Percentiles rank a stretch among this genome's conserved stretches.
These are phyloP conservation scores for Brienomyrus longianalis DNA, from an alignment of 2,113 vertebrate genomes.

Conservation along the genomic window DNA sequence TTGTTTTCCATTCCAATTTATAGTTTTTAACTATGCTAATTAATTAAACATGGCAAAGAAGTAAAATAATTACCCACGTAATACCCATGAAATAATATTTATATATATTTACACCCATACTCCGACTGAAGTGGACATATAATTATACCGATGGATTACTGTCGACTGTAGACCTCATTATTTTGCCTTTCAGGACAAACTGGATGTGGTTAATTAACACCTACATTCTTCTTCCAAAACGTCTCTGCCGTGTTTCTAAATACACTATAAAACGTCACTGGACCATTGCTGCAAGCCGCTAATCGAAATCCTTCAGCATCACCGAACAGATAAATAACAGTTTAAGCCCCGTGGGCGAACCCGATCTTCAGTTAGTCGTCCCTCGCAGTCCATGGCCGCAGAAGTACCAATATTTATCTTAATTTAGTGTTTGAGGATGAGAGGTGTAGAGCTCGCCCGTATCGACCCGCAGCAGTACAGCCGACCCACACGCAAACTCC, in stretches of 20 bases:
- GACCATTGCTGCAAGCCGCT: neutral
- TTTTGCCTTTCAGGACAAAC: neutral
- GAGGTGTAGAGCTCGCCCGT: neutral
- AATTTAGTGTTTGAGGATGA: slow-evolving; percentile 10
- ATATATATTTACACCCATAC: neutral
- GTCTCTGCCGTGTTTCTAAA: neutral
- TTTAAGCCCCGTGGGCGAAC: slow-evolving; percentile 7
- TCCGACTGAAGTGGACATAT: neutral
- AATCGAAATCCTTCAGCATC: neutral
- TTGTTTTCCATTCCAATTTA: neutral
- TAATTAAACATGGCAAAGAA: neutral
- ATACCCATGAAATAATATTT: neutral
- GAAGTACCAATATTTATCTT: slow-evolving; percentile 2
- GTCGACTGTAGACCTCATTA: neutral
- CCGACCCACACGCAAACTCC: neutral
- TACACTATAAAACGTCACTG: neutral
- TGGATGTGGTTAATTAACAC: neutral
- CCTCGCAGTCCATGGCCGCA: neutral
- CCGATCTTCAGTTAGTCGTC: neutral
- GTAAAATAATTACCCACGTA: neutral
- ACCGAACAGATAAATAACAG: slow-evolving; percentile 9
- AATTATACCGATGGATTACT: neutral
- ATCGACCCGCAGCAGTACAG: neutral
- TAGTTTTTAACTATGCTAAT: neutral
- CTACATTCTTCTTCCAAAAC: neutral